Conservation (phyloP, 1,140 invertebrate genomes). For the Melanaphis sacchari region DNA sequence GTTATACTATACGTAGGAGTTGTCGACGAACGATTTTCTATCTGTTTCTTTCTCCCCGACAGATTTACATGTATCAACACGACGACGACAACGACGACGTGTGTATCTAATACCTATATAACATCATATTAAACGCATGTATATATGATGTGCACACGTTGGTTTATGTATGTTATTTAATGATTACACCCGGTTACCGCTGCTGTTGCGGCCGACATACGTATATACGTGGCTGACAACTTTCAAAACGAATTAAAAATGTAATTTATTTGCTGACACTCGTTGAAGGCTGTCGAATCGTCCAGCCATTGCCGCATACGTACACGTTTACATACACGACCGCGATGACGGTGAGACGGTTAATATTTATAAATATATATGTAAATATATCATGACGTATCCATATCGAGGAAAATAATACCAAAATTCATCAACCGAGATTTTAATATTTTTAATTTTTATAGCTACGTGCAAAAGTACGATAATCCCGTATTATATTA, state of each 20-base stretch:
- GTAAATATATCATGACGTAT: neutral
- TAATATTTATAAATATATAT: neutral
- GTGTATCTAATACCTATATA: neutral
- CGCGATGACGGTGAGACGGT: neutral
- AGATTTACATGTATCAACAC: neutral
- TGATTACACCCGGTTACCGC: neutral
- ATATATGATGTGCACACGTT: neutral
- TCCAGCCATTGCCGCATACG: neutral
- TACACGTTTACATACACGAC: neutral
- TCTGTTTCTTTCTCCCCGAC: neutral
- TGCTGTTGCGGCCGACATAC: neutral
- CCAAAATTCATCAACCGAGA: constrained; percentile 39
- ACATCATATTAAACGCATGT: neutral
- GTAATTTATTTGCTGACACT: constrained; percentile 52
- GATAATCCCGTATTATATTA: neutral
- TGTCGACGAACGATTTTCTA: neutral
- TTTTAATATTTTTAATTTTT: neutral
- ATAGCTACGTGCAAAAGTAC: neutral
- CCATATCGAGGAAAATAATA: too few species aligned
- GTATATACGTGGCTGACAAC: neutral
- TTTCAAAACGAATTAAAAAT: constrained; percentile 37
- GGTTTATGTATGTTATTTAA: neutral
- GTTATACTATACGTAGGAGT: neutral
- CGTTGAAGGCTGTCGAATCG: constrained; percentile 27
- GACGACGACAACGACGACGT: neutral